Conservation (phyloP, 2,797 vertebrate genomes). For the Arrhamphus sclerolepis region DNA sequence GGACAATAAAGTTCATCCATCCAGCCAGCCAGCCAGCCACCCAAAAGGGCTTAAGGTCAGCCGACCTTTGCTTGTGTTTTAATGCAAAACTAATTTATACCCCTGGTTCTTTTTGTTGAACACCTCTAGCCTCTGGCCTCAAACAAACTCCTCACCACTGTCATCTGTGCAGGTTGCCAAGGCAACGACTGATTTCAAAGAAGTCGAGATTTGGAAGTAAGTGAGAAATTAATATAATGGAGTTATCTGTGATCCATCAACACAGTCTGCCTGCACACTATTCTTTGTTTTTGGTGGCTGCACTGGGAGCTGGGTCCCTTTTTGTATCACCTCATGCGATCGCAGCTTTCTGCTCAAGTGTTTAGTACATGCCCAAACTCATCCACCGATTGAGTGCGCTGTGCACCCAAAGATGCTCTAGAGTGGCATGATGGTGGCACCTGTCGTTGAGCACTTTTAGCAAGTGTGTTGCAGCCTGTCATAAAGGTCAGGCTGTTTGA, state of each 20-base stretch:
- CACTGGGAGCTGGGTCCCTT: conserved; percentile 8
- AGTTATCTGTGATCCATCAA: conserved; percentile 25
- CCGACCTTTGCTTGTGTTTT: background rate
- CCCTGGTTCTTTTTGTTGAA: background rate
- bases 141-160: conserved; percentile 40
- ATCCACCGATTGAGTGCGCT: background rate
- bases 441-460: conserved; percentile 42
- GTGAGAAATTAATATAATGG: conserved; percentile 43
- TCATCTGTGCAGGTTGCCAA: conserved; percentile 65
- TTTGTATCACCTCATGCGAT: conserved; percentile 11
- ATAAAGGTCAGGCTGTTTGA: conserved; percentile 80
- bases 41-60: background rate
- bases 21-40: too few species aligned
- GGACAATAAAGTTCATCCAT: too few species aligned
- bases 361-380: background rate
- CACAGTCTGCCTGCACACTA: background rate
- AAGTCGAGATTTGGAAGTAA: conserved; percentile 56
- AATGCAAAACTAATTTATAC: background rate
- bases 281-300: background rate
- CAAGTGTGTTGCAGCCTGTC: conserved; percentile 38
- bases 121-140: conserved; percentile 5
- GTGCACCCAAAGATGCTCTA: conserved; percentile 10
- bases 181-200: conserved; percentile 68
- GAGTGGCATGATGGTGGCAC: conserved; percentile 19
- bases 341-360: conserved; percentile 1